Evolutionary conservation across 2,797 vertebrate genomes (phyloP).

Genomic region (Sebastes steindachneri): DNA sequence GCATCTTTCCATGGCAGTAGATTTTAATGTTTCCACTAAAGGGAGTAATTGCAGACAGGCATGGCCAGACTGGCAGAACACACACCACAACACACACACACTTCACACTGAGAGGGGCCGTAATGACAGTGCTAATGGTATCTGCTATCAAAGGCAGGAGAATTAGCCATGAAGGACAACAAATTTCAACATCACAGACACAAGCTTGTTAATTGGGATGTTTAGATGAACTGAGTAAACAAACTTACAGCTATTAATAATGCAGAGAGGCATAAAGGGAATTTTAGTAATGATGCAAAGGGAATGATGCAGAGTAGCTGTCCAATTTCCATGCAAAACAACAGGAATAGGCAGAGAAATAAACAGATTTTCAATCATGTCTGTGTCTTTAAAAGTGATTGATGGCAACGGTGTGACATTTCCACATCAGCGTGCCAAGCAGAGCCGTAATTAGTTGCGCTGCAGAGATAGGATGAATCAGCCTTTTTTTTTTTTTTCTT

Average conservation of each 20-base stretch:
- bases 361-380: constrained; percentile 35
- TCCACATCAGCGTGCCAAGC: constrained; percentile 34
- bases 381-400: constrained; percentile 42
- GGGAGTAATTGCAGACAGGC: constrained; percentile 67
- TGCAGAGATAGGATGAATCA: constrained; percentile 40
- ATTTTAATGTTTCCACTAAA: constrained; percentile 69
- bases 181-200: constrained; percentile 70
- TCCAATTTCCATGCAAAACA: constrained; percentile 30
- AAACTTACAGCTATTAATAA: constrained; percentile 62
- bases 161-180: constrained; percentile 75
- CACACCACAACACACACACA: constrained; percentile 23
- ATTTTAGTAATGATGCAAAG: constrained; percentile 38
- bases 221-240: constrained; percentile 74
- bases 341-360: constrained; percentile 28
- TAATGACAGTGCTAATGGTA: constrained; percentile 74
- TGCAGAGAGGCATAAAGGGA: constrained; percentile 53
- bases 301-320: constrained; percentile 22
- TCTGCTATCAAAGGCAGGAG: constrained; percentile 70
- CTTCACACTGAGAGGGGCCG: constrained; percentile 52
- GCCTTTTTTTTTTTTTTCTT: neutral
- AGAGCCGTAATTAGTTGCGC: constrained; percentile 40
- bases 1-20: constrained; percentile 68
- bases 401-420: constrained; percentile 45
- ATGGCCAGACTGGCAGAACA: constrained; percentile 58
- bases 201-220: constrained; percentile 68